Conservation (phyloP, 2,113 vertebrate species). For the Corythornis vintsioides region DNA sequence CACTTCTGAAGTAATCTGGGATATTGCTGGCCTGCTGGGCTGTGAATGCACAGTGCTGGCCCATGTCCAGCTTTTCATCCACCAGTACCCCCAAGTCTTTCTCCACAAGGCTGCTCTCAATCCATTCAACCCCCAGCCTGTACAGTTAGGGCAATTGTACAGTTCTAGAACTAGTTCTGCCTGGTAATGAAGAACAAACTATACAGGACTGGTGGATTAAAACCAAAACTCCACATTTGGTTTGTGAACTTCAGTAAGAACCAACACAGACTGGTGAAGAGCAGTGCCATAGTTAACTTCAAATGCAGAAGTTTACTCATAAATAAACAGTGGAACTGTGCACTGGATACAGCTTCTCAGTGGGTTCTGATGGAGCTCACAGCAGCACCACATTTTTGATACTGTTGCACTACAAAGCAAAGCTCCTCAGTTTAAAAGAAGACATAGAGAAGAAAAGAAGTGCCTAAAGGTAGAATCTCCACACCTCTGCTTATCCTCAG, state of each 20-base stretch:
- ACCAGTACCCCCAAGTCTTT: neutral
- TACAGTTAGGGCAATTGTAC: too few relatives aligned
- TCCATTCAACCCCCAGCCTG: too few relatives aligned
- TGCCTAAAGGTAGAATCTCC: neutral
- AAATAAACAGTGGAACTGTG: neutral
- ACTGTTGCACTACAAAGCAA: neutral
- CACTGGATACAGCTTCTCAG: neutral
- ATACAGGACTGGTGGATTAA: neutral
- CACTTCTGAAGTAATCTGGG: neutral
- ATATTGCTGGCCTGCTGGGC: neutral
- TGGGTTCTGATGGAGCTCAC: neutral
- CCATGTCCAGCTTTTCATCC: neutral
- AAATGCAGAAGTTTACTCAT: neutral
- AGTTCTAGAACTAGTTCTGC: too few relatives aligned
- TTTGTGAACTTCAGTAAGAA: neutral
- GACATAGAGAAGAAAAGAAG: neutral
- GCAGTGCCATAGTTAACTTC: neutral
- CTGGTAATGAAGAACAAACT: neutral
- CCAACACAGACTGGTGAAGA: neutral
- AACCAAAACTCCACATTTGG: neutral
- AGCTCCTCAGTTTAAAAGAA: neutral
- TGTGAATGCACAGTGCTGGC: rapidly evolving
- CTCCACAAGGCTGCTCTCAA: neutral
- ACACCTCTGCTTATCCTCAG: neutral
- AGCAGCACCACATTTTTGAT: neutral